Conservation (phyloP, 2,888 invertebrate genomes). For the Morpho deidamia region DNA sequence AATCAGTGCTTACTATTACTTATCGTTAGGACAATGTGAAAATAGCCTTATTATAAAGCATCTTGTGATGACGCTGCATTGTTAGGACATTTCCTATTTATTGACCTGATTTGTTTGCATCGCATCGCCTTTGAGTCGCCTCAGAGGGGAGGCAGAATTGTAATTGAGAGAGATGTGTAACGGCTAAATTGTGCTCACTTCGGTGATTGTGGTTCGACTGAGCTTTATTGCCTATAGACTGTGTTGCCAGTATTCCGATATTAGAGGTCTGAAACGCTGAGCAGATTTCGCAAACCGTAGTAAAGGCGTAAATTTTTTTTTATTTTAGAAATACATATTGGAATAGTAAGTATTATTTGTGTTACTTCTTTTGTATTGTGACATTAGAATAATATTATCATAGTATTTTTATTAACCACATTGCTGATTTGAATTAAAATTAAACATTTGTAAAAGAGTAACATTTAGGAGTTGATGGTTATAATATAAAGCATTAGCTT, state of each 20-base stretch:
- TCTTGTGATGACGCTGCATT: conserved; percentile 58
- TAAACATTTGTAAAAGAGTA: no score
- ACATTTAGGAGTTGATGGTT: no score
- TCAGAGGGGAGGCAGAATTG: conserved; percentile 38
- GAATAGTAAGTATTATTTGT: no score
- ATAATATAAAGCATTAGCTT: no score
- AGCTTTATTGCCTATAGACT: conserved; percentile 20
- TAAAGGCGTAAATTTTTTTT: background rate
- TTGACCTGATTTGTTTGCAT: conserved; percentile 68
- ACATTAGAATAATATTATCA: no score
- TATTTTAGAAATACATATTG: no score
- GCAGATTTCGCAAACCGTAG: background rate
- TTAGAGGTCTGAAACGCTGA: conserved; percentile 4
- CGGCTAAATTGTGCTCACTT: conserved; percentile 45
- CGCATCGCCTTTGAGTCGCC: conserved; percentile 37
- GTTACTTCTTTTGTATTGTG: no score
- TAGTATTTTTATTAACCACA: no score
- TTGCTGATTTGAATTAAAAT: no score
- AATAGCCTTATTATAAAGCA: conserved; percentile 60
- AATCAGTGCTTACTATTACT: background rate
- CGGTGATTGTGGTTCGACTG: conserved; percentile 22
- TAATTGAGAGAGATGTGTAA: conserved; percentile 52
- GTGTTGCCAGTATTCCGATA: conserved; percentile 8
- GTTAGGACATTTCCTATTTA: conserved; percentile 58
- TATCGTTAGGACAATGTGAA: conserved; percentile 6